Percentiles rank a stretch among this genome's conserved stretches.
Conservation (phyloP, 2,888 invertebrate species). For the Lasius fuliginosus region DNA sequence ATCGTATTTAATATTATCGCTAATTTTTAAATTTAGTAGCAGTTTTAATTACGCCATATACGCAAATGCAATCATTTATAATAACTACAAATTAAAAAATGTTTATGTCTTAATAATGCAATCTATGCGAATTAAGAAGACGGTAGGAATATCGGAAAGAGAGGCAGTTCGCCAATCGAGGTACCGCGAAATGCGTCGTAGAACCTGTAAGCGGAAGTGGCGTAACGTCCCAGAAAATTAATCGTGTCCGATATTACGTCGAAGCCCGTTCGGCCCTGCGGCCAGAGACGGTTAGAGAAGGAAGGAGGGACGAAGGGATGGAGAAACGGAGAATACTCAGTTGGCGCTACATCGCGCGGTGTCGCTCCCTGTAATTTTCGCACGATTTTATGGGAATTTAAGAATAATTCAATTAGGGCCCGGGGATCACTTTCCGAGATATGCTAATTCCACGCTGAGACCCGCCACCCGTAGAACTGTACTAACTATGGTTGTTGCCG, state of each 20-base stretch:
- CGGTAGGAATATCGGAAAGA: constrained; percentile 11
- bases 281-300: constrained; percentile 45
- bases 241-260: constrained; percentile 82
- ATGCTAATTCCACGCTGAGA: constrained; percentile 84
- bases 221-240: constrained; percentile 85
- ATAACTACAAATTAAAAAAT: not conserved
- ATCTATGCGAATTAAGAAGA: constrained; percentile 65
- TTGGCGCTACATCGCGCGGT: constrained; percentile 55
- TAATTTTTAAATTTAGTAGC: not conserved
- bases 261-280: constrained; percentile 46
- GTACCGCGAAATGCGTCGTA: constrained; percentile 61
- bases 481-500: constrained; percentile 67
- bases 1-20: not conserved
- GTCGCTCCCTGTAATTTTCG: constrained; percentile 83
- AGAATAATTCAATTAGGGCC: constrained; percentile 86
- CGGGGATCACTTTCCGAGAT: constrained; percentile 85
- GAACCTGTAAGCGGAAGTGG: constrained; percentile 57
- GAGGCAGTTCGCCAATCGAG: constrained; percentile 59
- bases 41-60: not conserved
- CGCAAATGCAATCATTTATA: constrained; percentile 6
- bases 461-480: constrained; percentile 68
- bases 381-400: constrained; percentile 86
- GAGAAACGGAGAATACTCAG: constrained; percentile 45
- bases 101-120: constrained; percentile 26
- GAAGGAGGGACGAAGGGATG: constrained; percentile 29